phyloP scores from a whole-genome alignment of 1,140 invertebrate species.

The Augochlora pura region DNA sequence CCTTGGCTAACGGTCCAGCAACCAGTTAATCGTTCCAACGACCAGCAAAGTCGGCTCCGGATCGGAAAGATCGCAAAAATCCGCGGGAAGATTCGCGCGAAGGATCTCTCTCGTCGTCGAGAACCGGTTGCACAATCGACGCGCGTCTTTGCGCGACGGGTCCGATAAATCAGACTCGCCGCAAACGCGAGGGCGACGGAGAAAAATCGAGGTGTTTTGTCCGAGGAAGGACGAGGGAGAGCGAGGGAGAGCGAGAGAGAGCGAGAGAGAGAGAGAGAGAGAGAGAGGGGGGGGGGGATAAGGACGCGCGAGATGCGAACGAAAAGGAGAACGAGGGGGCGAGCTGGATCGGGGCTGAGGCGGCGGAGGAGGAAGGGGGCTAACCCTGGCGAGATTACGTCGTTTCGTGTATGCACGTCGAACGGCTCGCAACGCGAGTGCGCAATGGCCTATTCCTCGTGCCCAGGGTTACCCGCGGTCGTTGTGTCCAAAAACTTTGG shows the following conservation, averaged over 20 bases:
- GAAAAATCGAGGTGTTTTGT: background rate
- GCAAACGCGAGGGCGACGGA: background rate
- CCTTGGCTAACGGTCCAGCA: too few relatives aligned
- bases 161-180: constrained; percentile 28
- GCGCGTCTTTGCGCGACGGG: background rate
- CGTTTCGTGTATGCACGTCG: constrained; percentile 38
- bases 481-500: constrained; percentile 80
- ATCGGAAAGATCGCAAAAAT: too few relatives aligned
- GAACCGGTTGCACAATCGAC: background rate
- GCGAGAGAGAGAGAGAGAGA: too few relatives aligned
- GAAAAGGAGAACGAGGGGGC: constrained; percentile 2
- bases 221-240: background rate
- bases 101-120: background rate
- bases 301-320: constrained; percentile 4
- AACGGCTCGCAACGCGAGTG: constrained; percentile 59
- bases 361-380: background rate
- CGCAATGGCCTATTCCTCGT: constrained; percentile 64
- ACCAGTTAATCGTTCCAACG: too few relatives aligned
- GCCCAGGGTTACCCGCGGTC: constrained; percentile 78
- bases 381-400: constrained; percentile 54
- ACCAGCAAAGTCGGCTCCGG: too few relatives aligned
- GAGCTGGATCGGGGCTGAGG: background rate
- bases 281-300: background rate
- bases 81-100: too few relatives aligned
- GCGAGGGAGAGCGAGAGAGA: background rate